Evolutionary conservation across 2,797 vertebrate species (phyloP), one percentile per base, ranked within the genome.

Genomic region (Pangasius djambal): DNA sequence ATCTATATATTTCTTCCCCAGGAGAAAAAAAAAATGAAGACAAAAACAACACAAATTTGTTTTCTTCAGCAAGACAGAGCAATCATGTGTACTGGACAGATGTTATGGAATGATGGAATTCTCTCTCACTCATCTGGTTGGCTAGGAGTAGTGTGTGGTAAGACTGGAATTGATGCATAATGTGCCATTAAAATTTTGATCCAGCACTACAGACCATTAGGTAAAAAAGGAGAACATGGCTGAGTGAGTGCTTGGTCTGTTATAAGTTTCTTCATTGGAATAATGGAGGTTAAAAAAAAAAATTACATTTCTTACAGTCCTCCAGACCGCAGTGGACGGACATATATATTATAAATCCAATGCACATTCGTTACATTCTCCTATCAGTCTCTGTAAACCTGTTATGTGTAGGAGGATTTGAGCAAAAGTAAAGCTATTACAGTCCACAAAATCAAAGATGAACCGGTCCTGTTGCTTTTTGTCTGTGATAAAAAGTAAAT

Each of bases 1-100:
- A 84, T 90, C 87, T 87, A 85, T 77, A 63, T 85, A 87, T 72
- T 86, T 92, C 85, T 88, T 89, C 82, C 84, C 44, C 67, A 50
- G 69, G 55, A 86, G 67, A 86, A 77, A 82, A 88, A 88, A 85
- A n/a, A 87, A 79, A 88, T 3, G 61, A 40, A 93, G 59, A n/a
- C 86, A 90, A 88, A 77, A 83, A 85, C 48, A 81, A 77, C 16
- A 88, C 57, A 79, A 67, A 65, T 48, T 61, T 44, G 86, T 90
- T 86, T 89, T 86, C 87, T 84, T 90, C 87, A 63, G 88, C 48
- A 92, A 78, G 6, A 37, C 48, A 78, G 44, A 87, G 81, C 31
- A 44, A 57, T 85, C 59, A 8, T 81, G n/a, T 72, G 67, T 40
- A 25, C 37, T 77, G 75, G 77, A 67, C 55, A 31, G 52, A 69